A percentile compares a stretch with the other conserved stretches of the same genome.
phyloP scores from a whole-genome alignment of 2,113 vertebrate species.

The Corythornis madagascariensis region DNA sequence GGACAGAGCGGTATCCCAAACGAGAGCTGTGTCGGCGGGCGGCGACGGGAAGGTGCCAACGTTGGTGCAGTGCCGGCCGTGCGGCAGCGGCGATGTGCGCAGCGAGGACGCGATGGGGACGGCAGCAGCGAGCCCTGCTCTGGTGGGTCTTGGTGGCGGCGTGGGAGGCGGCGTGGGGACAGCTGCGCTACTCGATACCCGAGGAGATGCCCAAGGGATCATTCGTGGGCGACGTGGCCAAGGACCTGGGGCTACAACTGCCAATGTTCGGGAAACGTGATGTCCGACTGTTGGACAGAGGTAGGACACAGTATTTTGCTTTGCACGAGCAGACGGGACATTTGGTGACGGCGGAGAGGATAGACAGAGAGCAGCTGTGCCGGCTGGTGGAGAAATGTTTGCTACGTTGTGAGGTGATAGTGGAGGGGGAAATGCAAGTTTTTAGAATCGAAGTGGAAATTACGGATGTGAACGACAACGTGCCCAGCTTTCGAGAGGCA shows the following conservation, averaged over 20 bases:
- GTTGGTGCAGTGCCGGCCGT: not conserved
- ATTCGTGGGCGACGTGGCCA: not conserved
- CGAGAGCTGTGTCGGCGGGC: too few relatives aligned
- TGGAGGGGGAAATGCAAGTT: too few relatives aligned
- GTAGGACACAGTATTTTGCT: not conserved
- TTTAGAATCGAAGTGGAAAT: too few relatives aligned
- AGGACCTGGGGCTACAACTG: not conserved
- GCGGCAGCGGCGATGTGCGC: not conserved
- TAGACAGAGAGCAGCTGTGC: too few relatives aligned
- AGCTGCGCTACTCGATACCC: not conserved
- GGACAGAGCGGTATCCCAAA: too few relatives aligned
- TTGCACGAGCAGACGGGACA: constrained; percentile 29
- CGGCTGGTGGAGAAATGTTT: too few relatives aligned
- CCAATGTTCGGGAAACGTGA: not conserved
- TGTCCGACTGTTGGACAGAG: not conserved
- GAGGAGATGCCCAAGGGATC: constrained; percentile 13
- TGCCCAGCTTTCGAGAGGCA: too few relatives aligned
- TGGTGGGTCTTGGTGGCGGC: not conserved
- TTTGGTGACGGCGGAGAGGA: too few relatives aligned
- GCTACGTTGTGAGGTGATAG: too few relatives aligned
- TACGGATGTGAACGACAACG: too few relatives aligned
- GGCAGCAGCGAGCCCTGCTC: not conserved
- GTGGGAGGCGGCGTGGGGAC: not conserved
- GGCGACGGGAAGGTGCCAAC: too few relatives aligned
- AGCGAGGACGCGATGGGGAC: not conserved